A percentile compares a stretch with the other conserved stretches of the same genome.
These are phyloP conservation scores for Conistra vaccinii DNA, from an alignment of 2,888 invertebrate genomes.

Conservation along the genomic window DNA sequence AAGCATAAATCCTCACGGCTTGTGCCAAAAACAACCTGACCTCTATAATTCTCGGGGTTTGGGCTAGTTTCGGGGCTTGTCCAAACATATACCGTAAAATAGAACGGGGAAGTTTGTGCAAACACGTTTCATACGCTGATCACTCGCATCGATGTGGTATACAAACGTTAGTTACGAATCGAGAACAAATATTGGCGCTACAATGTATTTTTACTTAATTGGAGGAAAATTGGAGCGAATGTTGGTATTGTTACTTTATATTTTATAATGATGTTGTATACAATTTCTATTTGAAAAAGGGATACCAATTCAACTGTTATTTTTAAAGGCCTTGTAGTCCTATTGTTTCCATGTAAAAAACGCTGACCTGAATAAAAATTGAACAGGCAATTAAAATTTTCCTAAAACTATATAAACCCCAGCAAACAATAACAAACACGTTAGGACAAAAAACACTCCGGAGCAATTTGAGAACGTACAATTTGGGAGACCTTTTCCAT, in stretches of 20 bases:
- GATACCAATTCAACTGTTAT: constrained; percentile 2
- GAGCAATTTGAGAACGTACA: constrained; percentile 27
- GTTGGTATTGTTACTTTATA: constrained; percentile 18
- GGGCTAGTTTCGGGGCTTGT: constrained; percentile 75
- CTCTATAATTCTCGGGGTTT: constrained; percentile 74
- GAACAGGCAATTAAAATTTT: constrained; percentile 19
- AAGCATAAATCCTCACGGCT: constrained; percentile 84
- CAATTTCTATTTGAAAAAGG: constrained; percentile 1
- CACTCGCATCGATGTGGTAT: constrained; percentile 71
- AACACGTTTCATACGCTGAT: constrained; percentile 74
- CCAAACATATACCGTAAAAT: constrained; percentile 73
- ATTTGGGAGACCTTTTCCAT: constrained; percentile 44
- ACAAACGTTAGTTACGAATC: constrained; percentile 63
- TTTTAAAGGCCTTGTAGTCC: background rate
- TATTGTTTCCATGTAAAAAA: background rate
- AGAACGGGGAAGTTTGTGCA: constrained; percentile 74
- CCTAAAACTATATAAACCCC: constrained; percentile 12
- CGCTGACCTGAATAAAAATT: constrained; percentile 12
- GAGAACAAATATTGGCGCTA: constrained; percentile 44
- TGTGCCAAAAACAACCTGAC: constrained; percentile 83
- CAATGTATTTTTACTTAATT: constrained; percentile 45
- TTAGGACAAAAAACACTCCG: background rate
- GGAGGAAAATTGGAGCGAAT: constrained; percentile 28
- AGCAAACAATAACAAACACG: constrained; percentile 20
- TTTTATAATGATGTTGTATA: constrained; percentile 10